Percentiles rank a stretch among this genome's conserved stretches.
These are phyloP conservation scores for Acyrthosiphon pisum DNA, from an alignment of 1,140 invertebrate genomes.

Conservation along the genomic window DNA sequence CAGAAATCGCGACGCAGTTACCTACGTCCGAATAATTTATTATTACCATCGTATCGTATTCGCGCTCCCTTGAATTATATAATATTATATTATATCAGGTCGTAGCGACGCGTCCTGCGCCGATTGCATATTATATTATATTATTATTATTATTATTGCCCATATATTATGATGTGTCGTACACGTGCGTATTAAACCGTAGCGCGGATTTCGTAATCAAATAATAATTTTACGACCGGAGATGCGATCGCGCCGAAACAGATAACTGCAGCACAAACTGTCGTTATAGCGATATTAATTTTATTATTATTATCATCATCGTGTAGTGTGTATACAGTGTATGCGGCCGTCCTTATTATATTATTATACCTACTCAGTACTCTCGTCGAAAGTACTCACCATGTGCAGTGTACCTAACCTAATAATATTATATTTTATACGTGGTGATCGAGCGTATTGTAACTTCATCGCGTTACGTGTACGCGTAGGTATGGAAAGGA, in stretches of 20 bases:
- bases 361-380: not conserved
- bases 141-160: no score
- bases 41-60: not conserved
- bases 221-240: slow-evolving; percentile 19
- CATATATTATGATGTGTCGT: no score
- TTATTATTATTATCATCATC: not conserved
- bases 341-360: not conserved
- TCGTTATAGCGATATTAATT: not conserved
- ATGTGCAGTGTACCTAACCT: not conserved
- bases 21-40: slow-evolving; percentile 1
- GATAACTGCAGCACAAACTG: not conserved
- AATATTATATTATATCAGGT: not conserved
- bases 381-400: not conserved
- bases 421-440: not conserved
- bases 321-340: no score
- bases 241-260: not conserved
- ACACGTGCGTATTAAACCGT: not conserved
- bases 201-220: slow-evolving; percentile 5
- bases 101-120: not conserved
- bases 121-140: not conserved
- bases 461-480: not conserved
- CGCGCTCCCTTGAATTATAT: not conserved
- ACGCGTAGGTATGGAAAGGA: not conserved
- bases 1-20: not conserved
- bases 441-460: not conserved